phyloP scores from a whole-genome alignment of 2,113 vertebrate species.

The Tricholaema leucomelas region DNA sequence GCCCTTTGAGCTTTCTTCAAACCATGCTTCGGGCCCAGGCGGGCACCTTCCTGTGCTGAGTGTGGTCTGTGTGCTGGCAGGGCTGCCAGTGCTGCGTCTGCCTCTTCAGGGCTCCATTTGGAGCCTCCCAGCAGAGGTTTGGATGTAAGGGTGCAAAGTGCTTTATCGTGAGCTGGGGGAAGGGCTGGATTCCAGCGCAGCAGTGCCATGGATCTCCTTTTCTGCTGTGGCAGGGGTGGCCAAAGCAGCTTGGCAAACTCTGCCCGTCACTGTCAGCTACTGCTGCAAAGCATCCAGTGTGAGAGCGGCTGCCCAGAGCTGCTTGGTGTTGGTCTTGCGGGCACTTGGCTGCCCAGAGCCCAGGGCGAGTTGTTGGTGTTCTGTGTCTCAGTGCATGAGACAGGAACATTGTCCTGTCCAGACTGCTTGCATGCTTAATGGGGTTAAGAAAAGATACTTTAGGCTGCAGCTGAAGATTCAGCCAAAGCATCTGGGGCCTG shows the following conservation, averaged over 20 bases:
- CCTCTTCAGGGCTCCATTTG: background rate
- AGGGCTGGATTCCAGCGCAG: background rate
- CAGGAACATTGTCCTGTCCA: background rate
- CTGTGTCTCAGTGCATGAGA: background rate
- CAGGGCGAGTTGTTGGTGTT: background rate
- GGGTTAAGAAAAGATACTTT: background rate
- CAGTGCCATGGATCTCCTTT: background rate
- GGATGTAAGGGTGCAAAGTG: background rate
- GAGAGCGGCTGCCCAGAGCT: background rate
- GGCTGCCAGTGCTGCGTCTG: background rate
- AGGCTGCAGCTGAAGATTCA: background rate
- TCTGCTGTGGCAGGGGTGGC: background rate
- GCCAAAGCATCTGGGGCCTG: background rate
- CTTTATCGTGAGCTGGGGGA: background rate
- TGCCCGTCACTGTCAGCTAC: background rate
- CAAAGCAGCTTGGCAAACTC: background rate
- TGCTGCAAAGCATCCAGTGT: background rate
- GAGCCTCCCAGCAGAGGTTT: background rate
- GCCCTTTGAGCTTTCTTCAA: background rate
- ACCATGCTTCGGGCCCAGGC: background rate
- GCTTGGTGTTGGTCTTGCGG: background rate
- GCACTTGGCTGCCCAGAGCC: background rate
- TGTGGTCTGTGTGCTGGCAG: background rate
- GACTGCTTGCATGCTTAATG: background rate
- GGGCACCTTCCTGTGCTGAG: background rate